phyloP scores from a whole-genome alignment of 2,113 vertebrate genomes.

The Xenopus laevis region DNA sequence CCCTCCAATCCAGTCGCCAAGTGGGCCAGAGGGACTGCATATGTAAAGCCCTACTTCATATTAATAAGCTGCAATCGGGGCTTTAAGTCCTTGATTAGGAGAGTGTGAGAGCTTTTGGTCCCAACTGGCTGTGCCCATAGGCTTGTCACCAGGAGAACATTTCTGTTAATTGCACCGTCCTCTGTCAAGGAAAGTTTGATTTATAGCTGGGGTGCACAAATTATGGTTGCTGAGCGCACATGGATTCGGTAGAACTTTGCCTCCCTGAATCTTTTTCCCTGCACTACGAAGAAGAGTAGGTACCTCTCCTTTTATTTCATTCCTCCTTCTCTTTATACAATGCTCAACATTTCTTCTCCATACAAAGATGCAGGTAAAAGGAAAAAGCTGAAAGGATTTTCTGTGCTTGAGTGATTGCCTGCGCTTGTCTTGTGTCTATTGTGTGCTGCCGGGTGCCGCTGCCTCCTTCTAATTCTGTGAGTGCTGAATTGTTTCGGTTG shows the following conservation, averaged over 20 bases:
- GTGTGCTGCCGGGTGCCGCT: slow-evolving; percentile 46
- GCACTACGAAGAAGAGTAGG: slow-evolving; percentile 99
- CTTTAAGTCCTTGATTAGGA: slow-evolving; percentile 99
- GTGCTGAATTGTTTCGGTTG: slow-evolving; percentile 61
- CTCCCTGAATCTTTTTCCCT: slow-evolving; percentile 94
- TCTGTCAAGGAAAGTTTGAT: slow-evolving; percentile 87
- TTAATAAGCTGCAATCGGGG: slow-evolving; percentile 94
- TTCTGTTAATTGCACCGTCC: slow-evolving; percentile 81
- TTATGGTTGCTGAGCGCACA: slow-evolving; percentile 88
- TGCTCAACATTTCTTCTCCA: background rate
- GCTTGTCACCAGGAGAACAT: slow-evolving; percentile 72
- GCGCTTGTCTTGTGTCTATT: slow-evolving; percentile 62
- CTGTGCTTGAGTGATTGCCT: slow-evolving; percentile 54
- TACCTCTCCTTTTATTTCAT: slow-evolving; percentile 70
- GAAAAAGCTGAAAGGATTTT: slow-evolving; percentile 44
- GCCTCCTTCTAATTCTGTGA: slow-evolving; percentile 55
- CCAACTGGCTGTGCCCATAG: slow-evolving; percentile 82
- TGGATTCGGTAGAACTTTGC: slow-evolving; percentile 98
- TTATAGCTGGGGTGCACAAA: slow-evolving; percentile 80
- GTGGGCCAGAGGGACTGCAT: slow-evolving; percentile 84
- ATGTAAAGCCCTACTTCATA: slow-evolving; percentile 93
- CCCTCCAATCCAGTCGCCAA: slow-evolving; percentile 74
- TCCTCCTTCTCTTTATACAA: slow-evolving; percentile 36
- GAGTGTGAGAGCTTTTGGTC: slow-evolving; percentile 88
- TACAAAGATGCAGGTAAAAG: slow-evolving; percentile 26